Conservation (phyloP, 1,140 invertebrate species). For the Oreohelix idahoensis region DNA sequence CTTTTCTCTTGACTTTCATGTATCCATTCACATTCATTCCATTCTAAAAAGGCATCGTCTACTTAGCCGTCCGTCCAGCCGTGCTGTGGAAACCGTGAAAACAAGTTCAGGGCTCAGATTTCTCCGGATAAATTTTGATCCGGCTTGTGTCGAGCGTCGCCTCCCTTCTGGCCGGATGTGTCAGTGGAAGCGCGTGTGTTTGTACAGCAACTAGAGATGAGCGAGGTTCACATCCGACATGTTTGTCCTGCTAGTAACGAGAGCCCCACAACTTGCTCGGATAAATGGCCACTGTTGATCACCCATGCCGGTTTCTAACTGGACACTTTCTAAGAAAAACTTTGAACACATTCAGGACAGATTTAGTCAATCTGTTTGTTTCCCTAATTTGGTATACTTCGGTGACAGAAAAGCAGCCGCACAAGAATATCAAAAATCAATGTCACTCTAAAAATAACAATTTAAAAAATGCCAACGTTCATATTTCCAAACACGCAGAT, state of each 20-base stretch:
- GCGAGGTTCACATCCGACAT: not conserved
- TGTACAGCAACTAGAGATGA: not conserved
- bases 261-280: not conserved
- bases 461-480: too few relatives aligned
- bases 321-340: too few relatives aligned
- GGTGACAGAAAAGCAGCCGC: too few relatives aligned
- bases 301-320: too few relatives aligned
- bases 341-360: too few relatives aligned
- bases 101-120: not conserved
- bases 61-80: not conserved
- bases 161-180: conserved; percentile 15
- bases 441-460: too few relatives aligned
- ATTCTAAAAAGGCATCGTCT: not conserved
- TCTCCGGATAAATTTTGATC: conserved; percentile 3
- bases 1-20: too few relatives aligned
- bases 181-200: not conserved
- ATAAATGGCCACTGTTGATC: not conserved
- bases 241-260: not conserved
- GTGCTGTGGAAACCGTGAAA: not conserved
- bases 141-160: not conserved
- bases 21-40: too few relatives aligned
- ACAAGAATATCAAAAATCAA: too few relatives aligned
- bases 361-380: too few relatives aligned
- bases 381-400: too few relatives aligned
- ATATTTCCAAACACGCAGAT: too few relatives aligned